A percentile compares a stretch with the other conserved stretches of the same genome.
Evolutionary conservation across 1,140 invertebrate species (phyloP).

Genomic region (Atta colombica): DNA sequence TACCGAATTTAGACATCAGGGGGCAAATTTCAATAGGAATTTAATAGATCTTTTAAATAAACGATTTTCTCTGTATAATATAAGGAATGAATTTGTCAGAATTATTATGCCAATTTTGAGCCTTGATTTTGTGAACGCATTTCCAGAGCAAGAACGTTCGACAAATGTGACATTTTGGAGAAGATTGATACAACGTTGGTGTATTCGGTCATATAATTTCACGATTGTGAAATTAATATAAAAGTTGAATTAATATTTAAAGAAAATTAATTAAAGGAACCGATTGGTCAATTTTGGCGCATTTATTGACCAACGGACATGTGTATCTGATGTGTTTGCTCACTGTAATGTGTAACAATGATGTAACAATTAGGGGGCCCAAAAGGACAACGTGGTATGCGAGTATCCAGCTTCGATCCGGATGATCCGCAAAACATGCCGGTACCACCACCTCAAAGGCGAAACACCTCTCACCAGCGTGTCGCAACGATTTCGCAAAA

Average conservation of each 20-base stretch:
- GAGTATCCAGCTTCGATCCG: conserved; percentile 90
- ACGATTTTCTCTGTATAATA: background rate
- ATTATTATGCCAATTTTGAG: background rate
- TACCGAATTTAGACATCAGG: background rate
- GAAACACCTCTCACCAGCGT: conserved; percentile 88
- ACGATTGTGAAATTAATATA: conserved; percentile 24
- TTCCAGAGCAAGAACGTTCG: conserved; percentile 42
- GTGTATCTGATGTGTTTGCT: conserved; percentile 30
- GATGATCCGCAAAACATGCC: conserved; percentile 88
- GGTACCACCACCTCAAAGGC: conserved; percentile 87
- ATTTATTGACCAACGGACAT: conserved; percentile 30
- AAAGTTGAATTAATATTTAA: no score
- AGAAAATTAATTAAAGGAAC: no score
- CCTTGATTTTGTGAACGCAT: background rate
- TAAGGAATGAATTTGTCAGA: background rate
- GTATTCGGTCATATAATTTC: background rate
- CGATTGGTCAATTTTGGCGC: background rate
- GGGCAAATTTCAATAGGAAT: background rate
- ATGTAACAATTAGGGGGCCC: conserved; percentile 86
- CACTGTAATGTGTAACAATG: conserved; percentile 67
- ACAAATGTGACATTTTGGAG: conserved; percentile 45
- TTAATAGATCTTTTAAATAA: background rate
- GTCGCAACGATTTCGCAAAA: conserved; percentile 93
- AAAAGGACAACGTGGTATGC: conserved; percentile 89
- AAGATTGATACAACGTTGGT: background rate